A percentile compares a stretch with the other conserved stretches of the same genome.
phyloP scores from a whole-genome alignment of 2,113 vertebrate genomes.

The Porphyrio hochstetteri region DNA sequence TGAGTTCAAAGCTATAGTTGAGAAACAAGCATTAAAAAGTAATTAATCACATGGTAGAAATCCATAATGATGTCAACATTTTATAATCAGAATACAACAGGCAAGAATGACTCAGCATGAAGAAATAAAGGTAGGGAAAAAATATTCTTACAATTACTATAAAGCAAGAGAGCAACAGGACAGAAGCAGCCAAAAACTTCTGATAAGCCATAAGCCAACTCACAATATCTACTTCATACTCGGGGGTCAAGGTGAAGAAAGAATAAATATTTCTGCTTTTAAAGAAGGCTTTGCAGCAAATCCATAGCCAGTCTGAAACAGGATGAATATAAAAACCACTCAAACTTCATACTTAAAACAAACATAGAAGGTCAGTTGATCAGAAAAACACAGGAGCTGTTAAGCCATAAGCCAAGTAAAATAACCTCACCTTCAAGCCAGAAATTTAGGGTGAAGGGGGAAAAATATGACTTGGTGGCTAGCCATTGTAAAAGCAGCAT shows the following conservation, averaged over 20 bases:
- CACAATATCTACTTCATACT: background rate
- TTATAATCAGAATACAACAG: background rate
- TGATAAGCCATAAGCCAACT: background rate
- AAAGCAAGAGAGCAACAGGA: background rate
- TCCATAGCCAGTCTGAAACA: background rate
- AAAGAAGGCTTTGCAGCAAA: background rate
- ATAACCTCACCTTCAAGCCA: background rate
- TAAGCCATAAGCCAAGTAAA: background rate
- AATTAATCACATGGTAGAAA: background rate
- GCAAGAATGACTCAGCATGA: background rate
- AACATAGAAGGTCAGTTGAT: background rate
- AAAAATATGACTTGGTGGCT: background rate
- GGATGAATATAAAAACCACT: background rate
- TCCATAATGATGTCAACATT: background rate
- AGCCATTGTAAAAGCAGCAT: background rate
- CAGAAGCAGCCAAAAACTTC: background rate
- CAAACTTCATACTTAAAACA: background rate
- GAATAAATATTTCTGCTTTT: background rate
- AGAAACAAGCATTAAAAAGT: background rate
- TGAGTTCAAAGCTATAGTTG: background rate
- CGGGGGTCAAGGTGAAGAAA: background rate
- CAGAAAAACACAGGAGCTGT: background rate
- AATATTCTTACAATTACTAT: background rate
- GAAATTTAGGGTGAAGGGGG: background rate
- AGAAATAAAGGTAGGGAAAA: background rate